These are phyloP conservation scores for Ciconia boyciana DNA, from an alignment of 2,113 vertebrate species.

Conservation along the genomic window DNA sequence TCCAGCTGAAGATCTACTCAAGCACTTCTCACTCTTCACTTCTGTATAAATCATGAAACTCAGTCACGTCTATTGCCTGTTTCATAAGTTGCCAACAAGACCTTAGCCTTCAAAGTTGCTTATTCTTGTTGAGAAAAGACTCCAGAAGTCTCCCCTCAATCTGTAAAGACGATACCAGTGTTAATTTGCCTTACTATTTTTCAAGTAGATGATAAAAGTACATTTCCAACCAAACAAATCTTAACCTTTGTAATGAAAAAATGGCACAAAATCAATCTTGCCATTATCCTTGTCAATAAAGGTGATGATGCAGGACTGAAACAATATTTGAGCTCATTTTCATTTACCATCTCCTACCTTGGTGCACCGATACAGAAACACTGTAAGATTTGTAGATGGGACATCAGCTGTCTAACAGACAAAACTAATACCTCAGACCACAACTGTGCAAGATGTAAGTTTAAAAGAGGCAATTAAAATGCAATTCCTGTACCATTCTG, in stretches of 20 bases:
- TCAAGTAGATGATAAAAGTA: not conserved
- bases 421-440: not conserved
- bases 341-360: not conserved
- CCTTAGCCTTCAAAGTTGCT: not conserved
- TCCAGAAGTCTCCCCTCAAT: not conserved
- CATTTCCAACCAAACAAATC: not conserved
- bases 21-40: not conserved
- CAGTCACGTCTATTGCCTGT: not conserved
- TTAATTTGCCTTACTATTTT: not conserved
- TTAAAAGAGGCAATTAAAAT: slow-evolving; percentile 15
- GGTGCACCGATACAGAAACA: not conserved
- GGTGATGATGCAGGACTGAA: not conserved
- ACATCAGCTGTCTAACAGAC: not conserved
- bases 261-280: not conserved
- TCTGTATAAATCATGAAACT: not conserved
- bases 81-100: not conserved
- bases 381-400: not conserved
- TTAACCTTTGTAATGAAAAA: not conserved
- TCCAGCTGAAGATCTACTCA: not conserved
- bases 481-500: not conserved
- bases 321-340: not conserved
- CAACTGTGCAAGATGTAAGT: not conserved
- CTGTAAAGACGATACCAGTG: not conserved
- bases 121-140: not conserved
- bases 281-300: not conserved